Evolutionary conservation across 2,797 vertebrate species (phyloP).

Genomic region (Amphiprion clarkii): DNA sequence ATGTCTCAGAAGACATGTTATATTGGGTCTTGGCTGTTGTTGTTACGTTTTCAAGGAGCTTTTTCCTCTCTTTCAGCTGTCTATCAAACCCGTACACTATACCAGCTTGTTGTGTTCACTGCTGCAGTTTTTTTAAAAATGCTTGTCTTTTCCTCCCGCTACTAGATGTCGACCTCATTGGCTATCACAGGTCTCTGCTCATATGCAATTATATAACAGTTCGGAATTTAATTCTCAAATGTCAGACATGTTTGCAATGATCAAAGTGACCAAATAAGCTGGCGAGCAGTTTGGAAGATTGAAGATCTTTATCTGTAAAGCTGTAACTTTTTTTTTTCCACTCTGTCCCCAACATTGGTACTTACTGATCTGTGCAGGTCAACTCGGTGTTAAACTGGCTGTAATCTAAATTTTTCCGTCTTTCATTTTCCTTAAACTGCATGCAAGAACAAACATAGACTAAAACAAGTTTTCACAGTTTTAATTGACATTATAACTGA

Average conservation of each 20-base stretch:
- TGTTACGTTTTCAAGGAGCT: constrained; percentile 27
- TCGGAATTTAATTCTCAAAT: constrained; percentile 22
- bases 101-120: constrained; percentile 22
- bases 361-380: constrained; percentile 5
- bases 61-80: constrained; percentile 25
- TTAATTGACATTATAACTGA: constrained; percentile 38
- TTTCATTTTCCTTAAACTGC: constrained; percentile 9
- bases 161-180: not conserved
- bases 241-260: constrained; percentile 35
- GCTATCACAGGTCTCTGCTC: not conserved
- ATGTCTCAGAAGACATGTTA: constrained; percentile 16
- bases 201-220: constrained; percentile 25
- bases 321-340: not conserved
- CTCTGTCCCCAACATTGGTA: not conserved
- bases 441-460: constrained; percentile 4
- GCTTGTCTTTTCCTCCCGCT: not conserved
- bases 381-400: constrained; percentile 9
- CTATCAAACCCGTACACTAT: constrained; percentile 18
- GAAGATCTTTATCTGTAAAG: constrained; percentile 37
- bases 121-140: constrained; percentile 4
- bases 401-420: not conserved
- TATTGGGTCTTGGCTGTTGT: constrained; percentile 16
- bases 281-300: constrained; percentile 18
- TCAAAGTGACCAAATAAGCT: constrained; percentile 38
- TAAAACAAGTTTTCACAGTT: constrained; percentile 16